Base-by-base conservation (phyloP, 2,888 invertebrate genomes). In the Rhyacophila evoluta region DNA sequence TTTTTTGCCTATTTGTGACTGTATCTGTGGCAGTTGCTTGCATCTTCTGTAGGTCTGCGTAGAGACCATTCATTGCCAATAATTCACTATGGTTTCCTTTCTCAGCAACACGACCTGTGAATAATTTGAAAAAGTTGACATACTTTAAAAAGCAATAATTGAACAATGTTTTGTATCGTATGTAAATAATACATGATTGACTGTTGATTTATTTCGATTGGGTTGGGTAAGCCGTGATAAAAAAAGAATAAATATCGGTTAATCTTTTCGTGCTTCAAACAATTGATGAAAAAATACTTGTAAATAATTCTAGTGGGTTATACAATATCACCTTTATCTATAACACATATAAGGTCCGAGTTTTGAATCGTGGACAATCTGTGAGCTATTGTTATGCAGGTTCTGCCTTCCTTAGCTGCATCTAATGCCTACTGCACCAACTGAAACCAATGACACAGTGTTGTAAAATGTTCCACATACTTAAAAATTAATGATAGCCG, bases 361-460 rank as follows among this genome's bases (percentile, higher is more conserved):
- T 94, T 93, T 78, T 94, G 91, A 74, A 97, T 93, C 2, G 97
- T 96, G 37, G 95, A 94, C 79, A 97, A 90, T 6, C 97, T 91
- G 88, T 97, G 97, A 25, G 97, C 97, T 84, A 97, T 95, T 69
- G 95, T 93, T 69, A 97, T 91, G 80, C 95, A 95, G 0, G 96
- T 96, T 73, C 97, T 89, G 2, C 93, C 94, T 72, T 91, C 90
- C 74, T 94, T 90, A 0, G 97, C 97, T 83, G 90, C 91, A 85
- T 97, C 95, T 83, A 97, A 86, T 0, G 97, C 96, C 79, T 92
- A 93, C 85, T 96, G 96, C 10, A 97, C 96, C 75, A 94, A 86
- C 93, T 87, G 87, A 6, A 67, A 38, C 19, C 3, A 41, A 25
- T 12, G 36, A 1, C 5, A 36, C 8, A 36, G 2, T 33, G 29